phyloP scores from a whole-genome alignment of 2,797 vertebrate genomes.

The Echeneis naucrates region DNA sequence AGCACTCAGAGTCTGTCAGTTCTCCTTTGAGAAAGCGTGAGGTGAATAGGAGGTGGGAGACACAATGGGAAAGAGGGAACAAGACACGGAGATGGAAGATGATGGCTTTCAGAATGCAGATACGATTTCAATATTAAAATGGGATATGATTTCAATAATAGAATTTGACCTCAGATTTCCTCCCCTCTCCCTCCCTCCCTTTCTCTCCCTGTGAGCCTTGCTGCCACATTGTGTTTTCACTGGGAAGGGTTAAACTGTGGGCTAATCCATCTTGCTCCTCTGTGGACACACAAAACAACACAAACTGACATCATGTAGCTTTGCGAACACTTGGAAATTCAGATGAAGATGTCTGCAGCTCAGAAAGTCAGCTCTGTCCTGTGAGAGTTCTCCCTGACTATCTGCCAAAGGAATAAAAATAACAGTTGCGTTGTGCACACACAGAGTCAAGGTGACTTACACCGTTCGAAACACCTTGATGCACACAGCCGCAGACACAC shows the following conservation, averaged over 20 bases:
- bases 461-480: constrained; percentile 41
- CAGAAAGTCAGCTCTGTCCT: constrained; percentile 28
- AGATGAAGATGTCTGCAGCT: constrained; percentile 60
- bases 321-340: constrained; percentile 58
- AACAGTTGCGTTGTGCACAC: constrained; percentile 30
- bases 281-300: constrained; percentile 54
- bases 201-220: constrained; percentile 40
- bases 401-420: constrained; percentile 52
- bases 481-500: background rate
- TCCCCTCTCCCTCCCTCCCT: constrained; percentile 28
- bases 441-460: constrained; percentile 56
- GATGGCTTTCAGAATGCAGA: constrained; percentile 56
- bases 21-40: constrained; percentile 54
- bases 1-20: constrained; percentile 48
- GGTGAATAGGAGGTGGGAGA: constrained; percentile 33
- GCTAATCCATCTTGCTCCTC: constrained; percentile 62
- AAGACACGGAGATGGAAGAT: constrained; percentile 47
- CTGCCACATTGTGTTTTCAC: constrained; percentile 63
- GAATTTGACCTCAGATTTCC: constrained; percentile 53
- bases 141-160: constrained; percentile 63
- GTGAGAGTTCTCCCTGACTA: constrained; percentile 30
- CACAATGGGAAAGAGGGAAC: constrained; percentile 32
- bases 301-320: constrained; percentile 53
- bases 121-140: constrained; percentile 66
- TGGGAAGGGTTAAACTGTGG: constrained; percentile 53